Percentiles rank a stretch among this genome's conserved stretches.
phyloP scores from a whole-genome alignment of 2,113 vertebrate genomes.

The Poeciliopsis retropinna region DNA sequence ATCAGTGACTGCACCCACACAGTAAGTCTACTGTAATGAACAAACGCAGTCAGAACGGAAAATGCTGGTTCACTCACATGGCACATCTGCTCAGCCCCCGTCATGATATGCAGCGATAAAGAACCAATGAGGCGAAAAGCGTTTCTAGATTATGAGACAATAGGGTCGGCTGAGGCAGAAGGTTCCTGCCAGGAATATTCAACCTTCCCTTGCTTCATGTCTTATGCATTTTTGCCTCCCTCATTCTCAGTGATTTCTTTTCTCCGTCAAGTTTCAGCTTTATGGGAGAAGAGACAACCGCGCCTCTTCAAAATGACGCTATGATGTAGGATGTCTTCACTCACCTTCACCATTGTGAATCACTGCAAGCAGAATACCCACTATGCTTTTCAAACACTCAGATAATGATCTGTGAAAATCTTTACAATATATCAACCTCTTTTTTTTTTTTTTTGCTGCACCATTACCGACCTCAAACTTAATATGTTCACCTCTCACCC shows the following conservation, averaged over 20 bases:
- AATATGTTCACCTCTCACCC: neutral
- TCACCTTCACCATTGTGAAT: constrained; percentile 41
- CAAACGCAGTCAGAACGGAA: constrained; percentile 46
- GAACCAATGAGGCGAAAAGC: constrained; percentile 53
- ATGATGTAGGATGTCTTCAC: constrained; percentile 23
- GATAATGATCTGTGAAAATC: neutral
- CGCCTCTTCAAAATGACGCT: constrained; percentile 34
- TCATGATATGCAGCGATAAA: constrained; percentile 24
- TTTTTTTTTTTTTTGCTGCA: neutral
- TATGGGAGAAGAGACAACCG: constrained; percentile 29
- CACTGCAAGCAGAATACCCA: constrained; percentile 21
- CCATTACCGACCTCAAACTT: neutral
- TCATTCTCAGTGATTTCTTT: constrained; percentile 4
- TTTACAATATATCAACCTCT: neutral
- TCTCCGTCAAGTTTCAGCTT: constrained; percentile 19
- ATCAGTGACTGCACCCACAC: constrained; percentile 29
- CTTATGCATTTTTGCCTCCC: constrained; percentile 20
- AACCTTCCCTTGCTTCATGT: constrained; percentile 9
- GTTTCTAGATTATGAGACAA: constrained; percentile 41
- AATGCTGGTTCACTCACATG: constrained; percentile 25
- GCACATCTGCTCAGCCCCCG: constrained; percentile 1
- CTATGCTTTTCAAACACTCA: neutral
- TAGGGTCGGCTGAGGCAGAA: constrained; percentile 34
- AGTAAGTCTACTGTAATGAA: constrained; percentile 22
- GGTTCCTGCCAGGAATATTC: constrained; percentile 28